These are phyloP conservation scores for Phenganax subtilis DNA, from an alignment of 92 coral and sea anemone species.

Conservation along the genomic window DNA sequence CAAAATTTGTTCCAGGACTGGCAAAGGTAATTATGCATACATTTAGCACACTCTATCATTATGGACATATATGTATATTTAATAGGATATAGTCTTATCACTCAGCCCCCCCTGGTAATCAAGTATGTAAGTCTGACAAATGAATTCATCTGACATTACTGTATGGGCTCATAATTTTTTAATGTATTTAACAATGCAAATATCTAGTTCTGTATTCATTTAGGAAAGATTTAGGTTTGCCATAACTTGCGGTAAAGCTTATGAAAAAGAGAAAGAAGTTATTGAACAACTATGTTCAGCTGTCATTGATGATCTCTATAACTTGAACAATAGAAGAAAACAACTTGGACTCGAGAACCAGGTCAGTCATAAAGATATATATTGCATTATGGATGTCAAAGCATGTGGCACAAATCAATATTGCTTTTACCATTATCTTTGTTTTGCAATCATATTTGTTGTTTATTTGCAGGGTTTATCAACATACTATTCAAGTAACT, in stretches of 20 bases:
- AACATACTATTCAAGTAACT: conserved; percentile 91
- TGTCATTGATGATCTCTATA: conserved; percentile 63
- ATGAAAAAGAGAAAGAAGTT: conserved; percentile 56
- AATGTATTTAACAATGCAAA: neutral
- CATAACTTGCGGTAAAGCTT: conserved; percentile 67
- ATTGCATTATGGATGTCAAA: neutral
- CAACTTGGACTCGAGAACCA: conserved; percentile 90
- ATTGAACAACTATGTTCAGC: conserved; percentile 70
- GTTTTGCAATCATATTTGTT: neutral
- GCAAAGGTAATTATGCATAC: conserved; percentile 56
- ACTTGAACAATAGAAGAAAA: conserved; percentile 57
- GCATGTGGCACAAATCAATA: too few species aligned
- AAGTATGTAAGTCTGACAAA: too few species aligned
- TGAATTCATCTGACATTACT: too few species aligned
- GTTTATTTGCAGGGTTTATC: conserved; percentile 65
- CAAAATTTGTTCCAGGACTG: conserved; percentile 84
- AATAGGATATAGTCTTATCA: too few species aligned
- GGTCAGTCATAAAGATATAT: conserved; percentile 39
- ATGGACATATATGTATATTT: too few species aligned
- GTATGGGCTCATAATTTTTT: neutral
- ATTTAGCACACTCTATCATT: too few species aligned
- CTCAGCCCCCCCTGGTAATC: too few species aligned
- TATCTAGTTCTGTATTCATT: neutral
- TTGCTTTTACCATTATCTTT: neutral
- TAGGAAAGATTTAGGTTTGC: conserved; percentile 74